A percentile compares a stretch with the other conserved stretches of the same genome.
Conservation (phyloP, 2,797 vertebrate genomes). For the Myiothlypis chrysogaster region DNA sequence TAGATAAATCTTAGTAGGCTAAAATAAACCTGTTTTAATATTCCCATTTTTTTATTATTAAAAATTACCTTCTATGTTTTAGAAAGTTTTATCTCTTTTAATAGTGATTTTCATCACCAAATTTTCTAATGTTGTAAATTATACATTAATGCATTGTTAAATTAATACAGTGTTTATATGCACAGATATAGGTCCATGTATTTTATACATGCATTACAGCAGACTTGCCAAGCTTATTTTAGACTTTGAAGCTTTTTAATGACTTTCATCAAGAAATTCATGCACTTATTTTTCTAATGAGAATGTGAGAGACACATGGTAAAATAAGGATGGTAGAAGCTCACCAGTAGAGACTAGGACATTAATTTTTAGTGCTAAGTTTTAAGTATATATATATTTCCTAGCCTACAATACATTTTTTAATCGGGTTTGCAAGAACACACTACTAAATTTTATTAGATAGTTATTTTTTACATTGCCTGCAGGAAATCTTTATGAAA, state of each 20-base stretch:
- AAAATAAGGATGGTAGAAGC: neutral
- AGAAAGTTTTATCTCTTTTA: neutral
- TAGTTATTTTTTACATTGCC: conserved; percentile 20
- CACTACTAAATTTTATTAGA: conserved; percentile 36
- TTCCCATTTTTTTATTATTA: neutral
- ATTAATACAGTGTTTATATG: neutral
- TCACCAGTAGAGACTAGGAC: neutral
- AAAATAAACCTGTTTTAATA: neutral
- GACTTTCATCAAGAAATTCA: neutral
- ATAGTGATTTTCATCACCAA: neutral
- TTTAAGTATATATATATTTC: neutral
- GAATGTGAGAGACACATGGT: neutral
- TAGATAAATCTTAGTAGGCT: neutral
- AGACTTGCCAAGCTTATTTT: neutral
- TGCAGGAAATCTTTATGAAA: conserved; percentile 44
- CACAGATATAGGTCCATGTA: neutral
- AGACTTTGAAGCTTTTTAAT: neutral
- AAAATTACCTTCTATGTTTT: neutral
- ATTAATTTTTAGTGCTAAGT: neutral
- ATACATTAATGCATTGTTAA: neutral
- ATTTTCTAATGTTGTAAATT: neutral
- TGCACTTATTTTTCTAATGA: neutral
- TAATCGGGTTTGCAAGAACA: neutral
- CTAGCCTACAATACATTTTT: neutral
- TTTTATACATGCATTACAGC: neutral